These are phyloP conservation scores for Ricordea florida DNA, from an alignment of 92 coral and sea anemone species.

Conservation along the genomic window DNA sequence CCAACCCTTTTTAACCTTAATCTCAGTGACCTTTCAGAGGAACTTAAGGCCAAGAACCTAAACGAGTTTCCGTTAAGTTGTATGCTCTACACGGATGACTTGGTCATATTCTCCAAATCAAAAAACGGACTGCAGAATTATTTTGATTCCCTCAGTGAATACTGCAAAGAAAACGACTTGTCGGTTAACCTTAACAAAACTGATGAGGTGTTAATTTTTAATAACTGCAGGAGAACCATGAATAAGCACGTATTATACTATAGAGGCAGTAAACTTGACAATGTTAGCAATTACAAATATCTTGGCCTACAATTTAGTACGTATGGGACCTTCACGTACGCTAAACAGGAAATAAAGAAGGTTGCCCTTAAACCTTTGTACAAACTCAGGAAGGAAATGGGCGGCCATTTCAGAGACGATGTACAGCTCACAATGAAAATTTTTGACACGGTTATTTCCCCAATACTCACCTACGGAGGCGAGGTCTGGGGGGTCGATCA, in stretches of 20 bases:
- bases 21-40: slow-evolving; percentile 26
- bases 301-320: slow-evolving; percentile 24
- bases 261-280: slow-evolving; percentile 10
- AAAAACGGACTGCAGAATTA: not conserved
- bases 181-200: not conserved
- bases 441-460: slow-evolving; percentile 1
- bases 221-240: slow-evolving; percentile 15
- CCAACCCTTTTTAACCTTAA: slow-evolving; percentile 40
- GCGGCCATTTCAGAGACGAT: not conserved
- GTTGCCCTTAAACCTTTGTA: slow-evolving; percentile 19
- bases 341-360: slow-evolving; percentile 18
- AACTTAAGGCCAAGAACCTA: not conserved
- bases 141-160: no score
- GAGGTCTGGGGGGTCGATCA: slow-evolving; percentile 13
- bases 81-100: slow-evolving; percentile 9
- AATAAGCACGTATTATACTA: slow-evolving; percentile 6
- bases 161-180: not conserved
- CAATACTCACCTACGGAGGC: slow-evolving; percentile 15
- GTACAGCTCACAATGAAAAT: not conserved
- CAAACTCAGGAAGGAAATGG: slow-evolving; percentile 10
- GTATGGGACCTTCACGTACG: slow-evolving; percentile 1
- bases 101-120: slow-evolving; percentile 3
- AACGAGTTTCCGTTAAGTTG: not conserved
- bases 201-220: slow-evolving; percentile 3
- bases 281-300: slow-evolving; percentile 22